Percentiles rank a stretch among this genome's conserved stretches.
These are phyloP conservation scores for Nansenia antarctica DNA, from an alignment of 2,113 vertebrate genomes.

Conservation along the genomic window DNA sequence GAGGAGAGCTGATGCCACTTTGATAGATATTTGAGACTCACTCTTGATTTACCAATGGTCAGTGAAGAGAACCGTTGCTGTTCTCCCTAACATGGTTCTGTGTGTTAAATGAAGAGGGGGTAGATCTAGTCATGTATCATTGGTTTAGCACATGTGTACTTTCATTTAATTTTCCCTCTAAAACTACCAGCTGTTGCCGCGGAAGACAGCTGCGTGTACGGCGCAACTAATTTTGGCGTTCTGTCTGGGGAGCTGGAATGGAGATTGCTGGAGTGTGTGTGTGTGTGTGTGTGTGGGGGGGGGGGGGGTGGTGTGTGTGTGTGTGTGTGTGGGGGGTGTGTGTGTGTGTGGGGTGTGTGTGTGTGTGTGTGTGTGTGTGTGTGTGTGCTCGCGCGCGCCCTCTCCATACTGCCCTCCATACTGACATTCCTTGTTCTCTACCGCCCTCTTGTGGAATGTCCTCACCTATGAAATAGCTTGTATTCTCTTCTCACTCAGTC, in stretches of 20 bases:
- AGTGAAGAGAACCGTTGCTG: not conserved
- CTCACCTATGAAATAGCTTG: not conserved
- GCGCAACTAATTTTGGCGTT: not conserved
- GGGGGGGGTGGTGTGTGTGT: too few relatives aligned
- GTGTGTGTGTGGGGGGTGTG: not conserved
- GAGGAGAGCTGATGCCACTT: too few relatives aligned
- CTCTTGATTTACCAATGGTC: too few relatives aligned
- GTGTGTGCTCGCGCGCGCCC: not conserved
- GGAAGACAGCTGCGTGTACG: not conserved
- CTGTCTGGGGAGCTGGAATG: not conserved
- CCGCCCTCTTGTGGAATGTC: conserved; percentile 11
- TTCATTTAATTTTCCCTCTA: too few relatives aligned
- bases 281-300: too few relatives aligned
- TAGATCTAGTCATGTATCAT: too few relatives aligned
- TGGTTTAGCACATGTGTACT: not conserved
- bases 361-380: not conserved
- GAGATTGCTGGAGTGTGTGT: not conserved
- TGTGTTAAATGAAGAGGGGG: not conserved
- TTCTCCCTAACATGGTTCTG: not conserved
- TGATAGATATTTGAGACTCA: too few relatives aligned
- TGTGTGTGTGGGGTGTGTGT: not conserved
- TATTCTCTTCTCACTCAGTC: not conserved
- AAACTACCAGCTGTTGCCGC: conserved; percentile 2
- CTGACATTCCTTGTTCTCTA: not conserved
- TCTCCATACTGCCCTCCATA: not conserved